Percentiles rank a stretch among this genome's conserved stretches.
Evolutionary conservation across 1,140 invertebrate species (phyloP).

Genomic region (Hermatobates lingyangjiaoensis): DNA sequence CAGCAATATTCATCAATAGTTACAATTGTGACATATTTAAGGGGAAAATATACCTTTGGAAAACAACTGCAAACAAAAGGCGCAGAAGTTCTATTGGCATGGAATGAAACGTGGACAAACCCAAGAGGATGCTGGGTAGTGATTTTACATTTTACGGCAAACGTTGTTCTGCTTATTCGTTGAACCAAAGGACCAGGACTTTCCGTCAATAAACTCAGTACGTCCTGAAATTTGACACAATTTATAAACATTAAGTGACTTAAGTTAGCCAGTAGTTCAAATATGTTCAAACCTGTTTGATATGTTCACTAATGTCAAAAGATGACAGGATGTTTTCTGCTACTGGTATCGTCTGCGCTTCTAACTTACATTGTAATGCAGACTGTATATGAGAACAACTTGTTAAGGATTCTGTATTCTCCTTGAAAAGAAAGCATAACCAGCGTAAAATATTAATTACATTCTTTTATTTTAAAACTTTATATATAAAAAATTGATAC

Average conservation of each 20-base stretch:
- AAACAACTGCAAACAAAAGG: too few species aligned
- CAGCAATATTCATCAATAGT: too few species aligned
- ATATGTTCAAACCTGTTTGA: constrained; percentile 31
- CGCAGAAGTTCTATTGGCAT: too few species aligned
- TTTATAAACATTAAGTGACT: background rate
- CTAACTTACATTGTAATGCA: constrained; percentile 40
- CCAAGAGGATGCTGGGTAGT: constrained; percentile 49
- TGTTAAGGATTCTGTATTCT: too few species aligned
- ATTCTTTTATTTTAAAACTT: too few species aligned
- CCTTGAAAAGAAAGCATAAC: too few species aligned
- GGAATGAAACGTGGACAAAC: constrained; percentile 46
- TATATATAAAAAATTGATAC: too few species aligned
- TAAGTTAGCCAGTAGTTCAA: too few species aligned
- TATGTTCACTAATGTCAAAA: constrained; percentile 35
- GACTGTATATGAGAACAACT: constrained; percentile 48
- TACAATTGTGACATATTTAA: too few species aligned
- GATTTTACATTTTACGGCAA: constrained; percentile 56
- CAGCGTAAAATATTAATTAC: too few species aligned
- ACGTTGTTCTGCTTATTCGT: constrained; percentile 52
- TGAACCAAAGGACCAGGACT: constrained; percentile 50
- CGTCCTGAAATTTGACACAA: constrained; percentile 21
- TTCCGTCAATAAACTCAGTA: constrained; percentile 41
- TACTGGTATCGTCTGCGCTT: constrained; percentile 39
- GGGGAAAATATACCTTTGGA: too few species aligned
- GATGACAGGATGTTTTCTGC: constrained; percentile 44